Evolutionary conservation across 2,113 vertebrate species (phyloP).

Genomic region (Heloderma charlesbogerti): DNA sequence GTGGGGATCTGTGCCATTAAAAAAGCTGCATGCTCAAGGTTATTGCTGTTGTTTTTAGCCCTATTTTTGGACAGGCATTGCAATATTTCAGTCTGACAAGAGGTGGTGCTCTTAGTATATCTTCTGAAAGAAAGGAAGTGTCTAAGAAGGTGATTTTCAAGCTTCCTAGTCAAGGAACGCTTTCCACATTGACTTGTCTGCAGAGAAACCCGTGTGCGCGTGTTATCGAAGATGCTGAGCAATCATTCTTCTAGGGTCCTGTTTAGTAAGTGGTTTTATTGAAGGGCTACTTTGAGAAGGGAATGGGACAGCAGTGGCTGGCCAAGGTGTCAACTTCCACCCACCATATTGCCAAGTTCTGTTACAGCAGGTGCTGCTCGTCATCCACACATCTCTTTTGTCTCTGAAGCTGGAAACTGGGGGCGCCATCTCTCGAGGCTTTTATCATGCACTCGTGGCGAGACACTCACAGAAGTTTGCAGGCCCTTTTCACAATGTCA

Average conservation of each 20-base stretch:
- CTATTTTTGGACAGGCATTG: neutral
- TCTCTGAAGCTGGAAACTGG: neutral
- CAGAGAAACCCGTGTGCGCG: too few species aligned
- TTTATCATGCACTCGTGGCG: too few species aligned
- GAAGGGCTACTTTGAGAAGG: neutral
- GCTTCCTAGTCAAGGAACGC: too few species aligned
- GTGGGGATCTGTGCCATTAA: neutral
- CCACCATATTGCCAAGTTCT: neutral
- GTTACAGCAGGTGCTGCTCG: neutral
- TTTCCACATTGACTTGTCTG: too few species aligned
- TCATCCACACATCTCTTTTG: neutral
- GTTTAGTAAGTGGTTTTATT: too few species aligned
- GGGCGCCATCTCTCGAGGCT: too few species aligned
- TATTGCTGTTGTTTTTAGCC: neutral
- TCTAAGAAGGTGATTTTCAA: neutral
- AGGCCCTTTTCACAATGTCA: too few species aligned
- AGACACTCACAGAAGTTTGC: too few species aligned
- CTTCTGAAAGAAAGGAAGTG: neutral
- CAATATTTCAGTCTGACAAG: neutral
- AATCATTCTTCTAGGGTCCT: neutral
- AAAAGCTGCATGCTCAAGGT: neutral
- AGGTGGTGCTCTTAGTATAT: slow-evolving; percentile 43
- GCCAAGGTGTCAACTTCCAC: neutral
- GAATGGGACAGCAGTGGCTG: too few species aligned
- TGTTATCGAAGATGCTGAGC: neutral